Base-by-base conservation (phyloP, 37 sponge, comb jelly and placozoan genomes). In the Hormiphora californensis region DNA sequence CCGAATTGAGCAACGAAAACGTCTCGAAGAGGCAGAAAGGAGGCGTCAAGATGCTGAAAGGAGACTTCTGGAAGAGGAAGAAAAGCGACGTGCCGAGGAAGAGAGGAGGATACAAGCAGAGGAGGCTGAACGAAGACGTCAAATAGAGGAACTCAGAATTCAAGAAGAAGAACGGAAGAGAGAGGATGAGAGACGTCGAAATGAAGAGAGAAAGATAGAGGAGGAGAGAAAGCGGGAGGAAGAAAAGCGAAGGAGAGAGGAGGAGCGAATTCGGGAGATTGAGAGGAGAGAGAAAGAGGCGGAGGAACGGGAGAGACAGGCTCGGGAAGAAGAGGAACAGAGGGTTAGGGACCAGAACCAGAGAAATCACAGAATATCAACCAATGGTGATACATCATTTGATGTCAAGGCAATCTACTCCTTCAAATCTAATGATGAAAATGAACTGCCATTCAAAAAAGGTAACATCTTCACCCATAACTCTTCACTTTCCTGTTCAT, bases 321-420 rank as follows among this genome's bases (percentile, higher is more conserved):
- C 11, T n/a, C 19, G 59, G 21, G 25, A 57, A 57, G 81, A 73
- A 30, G 81, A 73, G 25, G 27, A 36, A 36, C 15, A n/a, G 39
- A 39, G 81, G 27, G 81, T 73, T 21, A 32, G 17, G 23, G 81
- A 73, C 49, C 81, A 73, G 81, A 73, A 73, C 46, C 40, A 73
- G 49, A 73, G 40, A 19, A 73, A 73, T 30, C 39, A 73, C 49
- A 25, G 81, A 17, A 49, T 73, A 35, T 73, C 81, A n/a, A 73
- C 40, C 49, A 40, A n/a, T 17, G 61, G 25, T 30, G 68, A 65
- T 25, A 46, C 40, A 4, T 27, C 81, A 1, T 73, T 73, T 46
- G 36, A 32, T 23, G 81, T 73, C 25, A 73, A 41, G 43, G 81
- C 81, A 0, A 73, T 73, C 44, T 73, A 73, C 81, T 73, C 81